A percentile compares a stretch with the other conserved stretches of the same genome.
Conservation (phyloP, 2,113 vertebrate species). For the Sander lucioperca region DNA sequence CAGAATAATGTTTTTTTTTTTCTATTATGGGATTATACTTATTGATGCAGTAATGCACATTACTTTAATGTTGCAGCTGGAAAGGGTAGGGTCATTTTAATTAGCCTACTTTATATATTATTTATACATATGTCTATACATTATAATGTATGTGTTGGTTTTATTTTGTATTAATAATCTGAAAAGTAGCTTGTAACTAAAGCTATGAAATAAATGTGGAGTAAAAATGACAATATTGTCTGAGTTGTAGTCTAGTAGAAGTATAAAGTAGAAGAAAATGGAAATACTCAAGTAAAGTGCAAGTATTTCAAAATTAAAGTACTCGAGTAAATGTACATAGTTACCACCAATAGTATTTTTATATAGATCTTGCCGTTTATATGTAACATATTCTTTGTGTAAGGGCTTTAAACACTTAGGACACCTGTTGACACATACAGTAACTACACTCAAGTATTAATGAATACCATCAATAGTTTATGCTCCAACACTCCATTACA, state of each 20-base stretch:
- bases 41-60: not conserved
- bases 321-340: not conserved
- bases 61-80: not conserved
- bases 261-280: not conserved
- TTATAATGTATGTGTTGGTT: not conserved
- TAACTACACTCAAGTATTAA: slow-evolving; percentile 38
- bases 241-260: not conserved
- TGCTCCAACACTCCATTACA: slow-evolving; percentile 49
- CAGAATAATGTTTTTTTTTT: not conserved
- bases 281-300: not conserved
- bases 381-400: not conserved
- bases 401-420: not conserved
- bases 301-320: not conserved
- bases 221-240: not conserved
- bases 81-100: too few relatives aligned
- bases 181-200: not conserved
- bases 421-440: slow-evolving; percentile 5
- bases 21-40: not conserved
- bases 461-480: slow-evolving; percentile 60
- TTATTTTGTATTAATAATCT: not conserved
- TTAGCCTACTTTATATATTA: not conserved
- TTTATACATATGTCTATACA: not conserved
- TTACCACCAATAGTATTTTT: not conserved
- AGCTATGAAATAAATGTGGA: not conserved
- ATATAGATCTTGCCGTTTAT: not conserved